Evolutionary conservation across 2,888 invertebrate species (phyloP), one percentile per base, ranked within the genome.

Genomic region (Scaptodrosophila latifasciaeformis): DNA sequence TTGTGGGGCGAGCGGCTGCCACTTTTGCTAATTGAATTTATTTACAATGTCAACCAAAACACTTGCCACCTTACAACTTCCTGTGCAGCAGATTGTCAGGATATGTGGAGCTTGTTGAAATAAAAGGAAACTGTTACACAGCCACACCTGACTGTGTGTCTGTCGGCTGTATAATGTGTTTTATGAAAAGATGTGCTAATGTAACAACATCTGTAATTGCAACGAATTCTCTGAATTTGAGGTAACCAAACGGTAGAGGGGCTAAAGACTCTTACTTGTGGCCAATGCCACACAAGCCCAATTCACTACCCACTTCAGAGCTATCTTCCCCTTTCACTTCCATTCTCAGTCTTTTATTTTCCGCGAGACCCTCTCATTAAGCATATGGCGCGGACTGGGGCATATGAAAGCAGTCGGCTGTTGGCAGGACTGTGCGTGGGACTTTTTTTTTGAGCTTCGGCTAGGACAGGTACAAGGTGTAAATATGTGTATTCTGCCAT

Each of bases 11-110:
- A n/a, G n/a, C n/a, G n/a, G n/a, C n/a, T 60, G 68, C 65, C 77
- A 71, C 77, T 77, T 34, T 64, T 77, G 81, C 78, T 72, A 72
- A 72, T 72, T 72, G 81, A 72, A 72, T 80, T 72, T 80, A 74
- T 80, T 19, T 21, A 70, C 78, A 40, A 40, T 19, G 19, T 2
- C 19, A 40, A 40, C 40, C 9, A 5, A 5, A 9, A 27, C 5
- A 9, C n/a, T 12, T 40, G 40, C 40, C 24, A 40, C 54, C 61
- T 79, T 70, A 79, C 71, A 71, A 72, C 77, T 69, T 24, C 24
- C 24, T 24, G 24, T 7, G 24, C 24, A 7, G 24, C 24, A 24
- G 24, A 7, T 7, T 7, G 24, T 3, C 24, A 7, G 4, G 24
- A 24, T 3, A 7, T 7, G 24, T 24, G 24, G 4, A 24, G 7